A percentile compares a stretch with the other conserved stretches of the same genome.
These are phyloP conservation scores for Coenobita brevimanus DNA, from an alignment of 1,140 invertebrate species.

Conservation along the genomic window DNA sequence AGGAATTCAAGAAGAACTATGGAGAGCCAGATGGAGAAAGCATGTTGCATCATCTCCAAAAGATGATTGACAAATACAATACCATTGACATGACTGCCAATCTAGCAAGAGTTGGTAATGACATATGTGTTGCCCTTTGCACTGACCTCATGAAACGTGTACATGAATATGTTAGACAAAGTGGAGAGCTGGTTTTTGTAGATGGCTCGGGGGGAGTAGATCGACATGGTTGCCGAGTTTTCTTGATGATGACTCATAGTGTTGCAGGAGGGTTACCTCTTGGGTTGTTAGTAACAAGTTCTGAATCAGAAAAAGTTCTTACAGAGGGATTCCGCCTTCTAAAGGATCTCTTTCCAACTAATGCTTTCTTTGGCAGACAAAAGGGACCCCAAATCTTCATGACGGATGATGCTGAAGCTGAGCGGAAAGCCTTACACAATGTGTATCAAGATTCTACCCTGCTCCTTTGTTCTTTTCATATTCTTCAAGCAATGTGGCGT, in stretches of 20 bases:
- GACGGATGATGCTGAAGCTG: not conserved
- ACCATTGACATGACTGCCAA: not conserved
- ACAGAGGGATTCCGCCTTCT: not conserved
- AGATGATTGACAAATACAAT: not conserved
- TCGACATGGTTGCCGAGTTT: too few relatives aligned
- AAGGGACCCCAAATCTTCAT: not conserved
- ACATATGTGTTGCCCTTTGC: not conserved
- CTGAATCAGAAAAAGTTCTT: not conserved
- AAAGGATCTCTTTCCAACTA: too few relatives aligned
- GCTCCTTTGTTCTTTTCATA: not conserved
- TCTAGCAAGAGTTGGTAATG: not conserved
- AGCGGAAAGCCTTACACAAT: not conserved
- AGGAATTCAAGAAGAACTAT: conserved; percentile 2
- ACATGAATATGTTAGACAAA: not conserved
- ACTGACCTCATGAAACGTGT: not conserved
- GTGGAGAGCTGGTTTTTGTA: not conserved
- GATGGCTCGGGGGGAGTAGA: not conserved
- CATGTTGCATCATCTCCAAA: not conserved
- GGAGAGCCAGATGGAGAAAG: not conserved
- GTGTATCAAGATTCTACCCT: not conserved
- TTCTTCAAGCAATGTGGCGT: not conserved
- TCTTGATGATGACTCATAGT: not conserved
- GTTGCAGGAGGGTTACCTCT: not conserved
- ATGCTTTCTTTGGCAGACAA: not conserved
- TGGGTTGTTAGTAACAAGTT: not conserved